Evolutionary conservation across 2,888 invertebrate genomes (phyloP).

Genomic region (Malthinus flaveolus): DNA sequence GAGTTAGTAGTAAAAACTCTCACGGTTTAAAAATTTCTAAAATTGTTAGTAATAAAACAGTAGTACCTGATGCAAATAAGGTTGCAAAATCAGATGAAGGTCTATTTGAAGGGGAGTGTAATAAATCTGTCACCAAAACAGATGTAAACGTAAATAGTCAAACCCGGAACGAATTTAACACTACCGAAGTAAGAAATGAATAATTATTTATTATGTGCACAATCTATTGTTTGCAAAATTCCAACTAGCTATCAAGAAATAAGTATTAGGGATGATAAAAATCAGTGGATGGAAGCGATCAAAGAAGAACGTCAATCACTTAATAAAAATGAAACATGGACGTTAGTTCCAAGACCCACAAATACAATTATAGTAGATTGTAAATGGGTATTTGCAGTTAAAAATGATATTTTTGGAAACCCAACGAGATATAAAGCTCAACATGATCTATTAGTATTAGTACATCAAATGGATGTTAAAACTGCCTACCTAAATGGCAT

Average conservation of each 20-base stretch:
- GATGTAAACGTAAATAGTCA: no score
- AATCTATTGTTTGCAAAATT: conserved; percentile 1
- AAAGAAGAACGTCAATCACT: background rate
- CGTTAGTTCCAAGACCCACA: background rate
- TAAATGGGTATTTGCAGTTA: no score
- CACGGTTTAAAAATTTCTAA: no score
- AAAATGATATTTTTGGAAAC: no score
- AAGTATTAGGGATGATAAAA: background rate
- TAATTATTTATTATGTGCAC: conserved; percentile 2
- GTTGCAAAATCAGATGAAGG: no score
- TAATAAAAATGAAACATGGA: conserved; percentile 1
- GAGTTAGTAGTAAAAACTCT: background rate
- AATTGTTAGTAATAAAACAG: background rate
- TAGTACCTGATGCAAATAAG: background rate
- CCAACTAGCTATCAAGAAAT: conserved; percentile 6
- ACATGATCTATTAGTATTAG: no score
- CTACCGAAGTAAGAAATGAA: background rate
- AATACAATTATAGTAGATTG: background rate
- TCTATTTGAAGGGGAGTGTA: no score
- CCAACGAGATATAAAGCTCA: background rate
- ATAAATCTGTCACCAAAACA: no score
- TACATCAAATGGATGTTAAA: background rate
- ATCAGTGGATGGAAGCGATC: conserved; percentile 6
- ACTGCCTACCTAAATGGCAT: no score
- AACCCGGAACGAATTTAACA: background rate